phyloP scores from a whole-genome alignment of 1,140 invertebrate species.

The Drosophila varians region DNA sequence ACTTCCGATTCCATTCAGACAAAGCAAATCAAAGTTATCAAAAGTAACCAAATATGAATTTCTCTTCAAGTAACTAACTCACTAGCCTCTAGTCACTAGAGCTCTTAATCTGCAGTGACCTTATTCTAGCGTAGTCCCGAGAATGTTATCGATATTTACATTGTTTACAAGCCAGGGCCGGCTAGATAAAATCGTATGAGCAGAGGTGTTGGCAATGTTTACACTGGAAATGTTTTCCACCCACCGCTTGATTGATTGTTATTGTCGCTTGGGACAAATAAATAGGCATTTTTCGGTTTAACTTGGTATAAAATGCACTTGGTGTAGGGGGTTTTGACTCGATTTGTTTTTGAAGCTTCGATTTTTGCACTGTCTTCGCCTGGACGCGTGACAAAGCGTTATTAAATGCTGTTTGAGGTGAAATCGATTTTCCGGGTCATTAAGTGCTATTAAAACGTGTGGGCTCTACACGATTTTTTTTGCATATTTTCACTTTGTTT shows the following conservation, averaged over 20 bases:
- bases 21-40: too few species aligned
- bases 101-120: conserved; percentile 31
- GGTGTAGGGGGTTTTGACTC: conserved; percentile 26
- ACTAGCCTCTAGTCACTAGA: background rate
- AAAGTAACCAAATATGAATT: too few species aligned
- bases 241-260: conserved; percentile 15
- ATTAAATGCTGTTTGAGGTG: conserved; percentile 62
- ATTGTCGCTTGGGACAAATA: background rate
- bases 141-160: conserved; percentile 39
- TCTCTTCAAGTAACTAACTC: background rate
- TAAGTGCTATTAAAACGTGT: conserved; percentile 28
- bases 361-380: conserved; percentile 38
- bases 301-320: conserved; percentile 10
- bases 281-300: background rate
- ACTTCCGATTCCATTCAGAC: background rate
- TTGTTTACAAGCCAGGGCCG: conserved; percentile 24
- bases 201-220: conserved; percentile 19
- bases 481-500: conserved; percentile 23
- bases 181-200: conserved; percentile 1
- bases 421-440: conserved; percentile 69
- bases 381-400: conserved; percentile 56
- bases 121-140: conserved; percentile 8
- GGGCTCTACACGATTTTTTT: conserved; percentile 17
- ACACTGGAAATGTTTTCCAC: conserved; percentile 19
- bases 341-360: conserved; percentile 25